Conservation (phyloP, 1,140 invertebrate genomes). For the Semibalanus balanoides region DNA sequence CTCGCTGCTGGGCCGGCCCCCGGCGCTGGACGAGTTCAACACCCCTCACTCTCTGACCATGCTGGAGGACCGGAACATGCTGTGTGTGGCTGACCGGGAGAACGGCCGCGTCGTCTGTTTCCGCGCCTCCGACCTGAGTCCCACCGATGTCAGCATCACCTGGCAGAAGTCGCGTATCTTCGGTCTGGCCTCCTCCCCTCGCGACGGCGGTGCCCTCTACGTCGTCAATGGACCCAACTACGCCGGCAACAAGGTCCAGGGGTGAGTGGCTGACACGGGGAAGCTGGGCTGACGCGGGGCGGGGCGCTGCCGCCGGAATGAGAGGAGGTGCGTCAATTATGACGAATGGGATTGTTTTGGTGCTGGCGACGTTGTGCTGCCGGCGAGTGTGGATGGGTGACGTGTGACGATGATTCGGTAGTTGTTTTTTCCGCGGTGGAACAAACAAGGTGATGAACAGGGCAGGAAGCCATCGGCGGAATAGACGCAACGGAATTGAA, state of each 20-base stretch:
- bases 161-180: not conserved
- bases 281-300: too few species aligned
- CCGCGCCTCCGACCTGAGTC: slow-evolving; percentile 27
- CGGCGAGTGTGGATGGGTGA: too few species aligned
- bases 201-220: not conserved
- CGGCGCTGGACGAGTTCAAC: slow-evolving; percentile 42
- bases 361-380: too few species aligned
- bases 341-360: not conserved
- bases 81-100: slow-evolving; percentile 85
- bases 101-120: slow-evolving; percentile 75
- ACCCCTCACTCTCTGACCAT: slow-evolving; percentile 73
- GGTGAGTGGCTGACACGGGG: not conserved
- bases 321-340: too few species aligned
- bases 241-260: not conserved
- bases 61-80: slow-evolving; percentile 49
- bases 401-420: too few species aligned
- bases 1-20: slow-evolving; percentile 21
- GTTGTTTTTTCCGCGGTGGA: too few species aligned
- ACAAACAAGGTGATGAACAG: too few species aligned
- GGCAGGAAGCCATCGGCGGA: too few species aligned
- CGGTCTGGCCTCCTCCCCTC: not conserved
- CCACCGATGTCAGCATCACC: not conserved
- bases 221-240: not conserved
- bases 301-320: not conserved
- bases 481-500: too few species aligned